phyloP scores from a whole-genome alignment of 1,140 invertebrate species.

The Magallana ariakensis region DNA sequence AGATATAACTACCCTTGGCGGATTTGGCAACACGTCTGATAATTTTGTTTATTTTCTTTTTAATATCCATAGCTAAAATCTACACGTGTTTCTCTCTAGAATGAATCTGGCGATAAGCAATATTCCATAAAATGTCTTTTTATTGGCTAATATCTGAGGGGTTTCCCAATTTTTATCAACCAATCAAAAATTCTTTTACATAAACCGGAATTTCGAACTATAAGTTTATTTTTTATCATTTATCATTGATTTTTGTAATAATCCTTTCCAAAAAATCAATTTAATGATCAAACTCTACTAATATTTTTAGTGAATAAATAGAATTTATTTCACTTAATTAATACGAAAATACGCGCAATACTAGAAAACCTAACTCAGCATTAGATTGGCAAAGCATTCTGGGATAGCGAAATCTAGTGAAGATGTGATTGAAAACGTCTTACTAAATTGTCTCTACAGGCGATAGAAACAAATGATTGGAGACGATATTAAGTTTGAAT shows the following conservation, averaged over 20 bases:
- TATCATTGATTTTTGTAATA: not conserved
- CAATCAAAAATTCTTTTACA: conserved; percentile 40
- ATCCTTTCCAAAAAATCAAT: not conserved
- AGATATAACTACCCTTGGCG: conserved; percentile 20
- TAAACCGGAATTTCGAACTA: not conserved
- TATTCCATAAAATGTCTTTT: not conserved
- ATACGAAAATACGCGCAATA: conserved; percentile 52
- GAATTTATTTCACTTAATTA: not conserved
- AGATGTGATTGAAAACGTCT: conserved; percentile 33
- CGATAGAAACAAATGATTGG: conserved; percentile 18
- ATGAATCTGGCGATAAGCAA: not conserved
- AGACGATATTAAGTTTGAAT: conserved; percentile 7
- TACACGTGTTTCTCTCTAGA: conserved; percentile 43
- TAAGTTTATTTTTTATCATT: not conserved
- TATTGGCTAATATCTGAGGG: conserved; percentile 37
- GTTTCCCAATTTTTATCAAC: conserved; percentile 29
- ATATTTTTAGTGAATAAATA: conserved; percentile 1
- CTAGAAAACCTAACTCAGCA: conserved; percentile 39
- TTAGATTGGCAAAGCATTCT: conserved; percentile 54
- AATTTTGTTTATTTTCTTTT: conserved; percentile 48
- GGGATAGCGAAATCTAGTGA: conserved; percentile 58
- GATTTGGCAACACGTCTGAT: conserved; percentile 29
- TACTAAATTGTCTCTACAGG: conserved; percentile 41
- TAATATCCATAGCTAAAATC: conserved; percentile 11
- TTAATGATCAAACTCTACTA: not conserved